Percentiles rank a stretch among this genome's conserved stretches.
Conservation (phyloP, 2,113 vertebrate species). For the Cynopterus brachyotis region DNA sequence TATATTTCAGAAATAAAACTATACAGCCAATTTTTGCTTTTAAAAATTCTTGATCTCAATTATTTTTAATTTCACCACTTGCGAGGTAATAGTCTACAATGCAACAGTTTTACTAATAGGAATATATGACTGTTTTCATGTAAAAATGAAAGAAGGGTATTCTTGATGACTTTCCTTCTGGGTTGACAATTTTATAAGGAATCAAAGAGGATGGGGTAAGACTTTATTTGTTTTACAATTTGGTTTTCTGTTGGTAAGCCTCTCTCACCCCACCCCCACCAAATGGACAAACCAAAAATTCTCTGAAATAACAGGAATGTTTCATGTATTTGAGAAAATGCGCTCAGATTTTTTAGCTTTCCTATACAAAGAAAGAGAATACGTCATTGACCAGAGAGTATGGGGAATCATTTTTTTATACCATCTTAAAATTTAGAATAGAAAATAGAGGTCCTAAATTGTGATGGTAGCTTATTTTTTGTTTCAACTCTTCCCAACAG, state of each 20-base stretch:
- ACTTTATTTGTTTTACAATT: slow-evolving; percentile 37
- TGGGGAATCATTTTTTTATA: slow-evolving; percentile 7
- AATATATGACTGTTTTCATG: slow-evolving; percentile 64
- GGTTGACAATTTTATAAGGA: slow-evolving; percentile 53
- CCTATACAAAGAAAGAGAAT: slow-evolving; percentile 16
- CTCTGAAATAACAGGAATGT: not conserved
- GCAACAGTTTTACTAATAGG: slow-evolving; percentile 63
- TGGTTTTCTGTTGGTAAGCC: slow-evolving; percentile 14
- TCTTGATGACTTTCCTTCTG: slow-evolving; percentile 34
- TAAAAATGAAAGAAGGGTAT: slow-evolving; percentile 48
- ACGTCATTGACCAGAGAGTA: not conserved
- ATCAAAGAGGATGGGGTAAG: slow-evolving; percentile 35
- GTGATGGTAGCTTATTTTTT: not conserved
- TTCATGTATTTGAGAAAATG: not conserved
- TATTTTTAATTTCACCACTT: slow-evolving; percentile 53
- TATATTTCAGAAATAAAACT: slow-evolving; percentile 62
- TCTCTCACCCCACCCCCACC: not conserved
- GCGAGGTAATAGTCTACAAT: slow-evolving; percentile 12
- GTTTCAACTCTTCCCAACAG: not conserved
- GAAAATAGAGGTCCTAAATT: not conserved
- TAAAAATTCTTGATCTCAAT: slow-evolving; percentile 41
- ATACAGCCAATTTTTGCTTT: slow-evolving; percentile 47
- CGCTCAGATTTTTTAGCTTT: not conserved
- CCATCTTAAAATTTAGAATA: not conserved
- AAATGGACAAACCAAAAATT: not conserved